Percentiles rank a stretch among this genome's conserved stretches.
These are phyloP conservation scores for Andricus curvator DNA, from an alignment of 2,888 invertebrate genomes.

Conservation along the genomic window DNA sequence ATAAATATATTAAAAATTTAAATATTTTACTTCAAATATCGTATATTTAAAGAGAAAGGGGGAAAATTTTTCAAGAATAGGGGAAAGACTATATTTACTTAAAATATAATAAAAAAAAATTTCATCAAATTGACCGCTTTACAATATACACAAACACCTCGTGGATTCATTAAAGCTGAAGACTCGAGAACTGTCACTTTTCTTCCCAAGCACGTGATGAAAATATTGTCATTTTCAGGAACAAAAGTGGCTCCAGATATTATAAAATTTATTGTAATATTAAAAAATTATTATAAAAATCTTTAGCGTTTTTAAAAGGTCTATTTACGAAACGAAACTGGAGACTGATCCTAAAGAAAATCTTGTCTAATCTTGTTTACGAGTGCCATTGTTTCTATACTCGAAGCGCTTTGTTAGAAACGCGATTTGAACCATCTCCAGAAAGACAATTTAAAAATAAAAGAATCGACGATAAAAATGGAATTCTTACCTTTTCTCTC, in stretches of 20 bases:
- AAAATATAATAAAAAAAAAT: too few species aligned
- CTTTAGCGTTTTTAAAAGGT: background rate
- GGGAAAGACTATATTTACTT: too few species aligned
- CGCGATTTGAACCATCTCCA: background rate
- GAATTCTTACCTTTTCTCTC: slow-evolving; percentile 25
- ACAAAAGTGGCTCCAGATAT: background rate
- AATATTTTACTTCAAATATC: too few species aligned
- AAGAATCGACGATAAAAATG: background rate
- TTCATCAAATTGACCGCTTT: too few species aligned
- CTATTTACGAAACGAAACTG: background rate
- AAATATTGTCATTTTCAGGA: background rate
- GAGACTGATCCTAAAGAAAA: background rate
- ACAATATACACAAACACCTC: background rate
- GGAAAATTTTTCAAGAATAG: too few species aligned
- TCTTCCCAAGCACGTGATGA: background rate
- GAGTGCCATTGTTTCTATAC: slow-evolving; percentile 10
- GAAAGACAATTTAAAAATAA: background rate
- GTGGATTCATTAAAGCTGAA: background rate
- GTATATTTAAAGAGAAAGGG: too few species aligned
- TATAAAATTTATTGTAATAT: too few species aligned
- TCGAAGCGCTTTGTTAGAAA: background rate
- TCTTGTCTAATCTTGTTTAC: background rate
- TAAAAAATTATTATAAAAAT: too few species aligned
- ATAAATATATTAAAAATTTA: too few species aligned
- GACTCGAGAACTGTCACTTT: background rate